Evolutionary conservation across 2,888 invertebrate species (phyloP).

Genomic region (Clunio marinus): DNA sequence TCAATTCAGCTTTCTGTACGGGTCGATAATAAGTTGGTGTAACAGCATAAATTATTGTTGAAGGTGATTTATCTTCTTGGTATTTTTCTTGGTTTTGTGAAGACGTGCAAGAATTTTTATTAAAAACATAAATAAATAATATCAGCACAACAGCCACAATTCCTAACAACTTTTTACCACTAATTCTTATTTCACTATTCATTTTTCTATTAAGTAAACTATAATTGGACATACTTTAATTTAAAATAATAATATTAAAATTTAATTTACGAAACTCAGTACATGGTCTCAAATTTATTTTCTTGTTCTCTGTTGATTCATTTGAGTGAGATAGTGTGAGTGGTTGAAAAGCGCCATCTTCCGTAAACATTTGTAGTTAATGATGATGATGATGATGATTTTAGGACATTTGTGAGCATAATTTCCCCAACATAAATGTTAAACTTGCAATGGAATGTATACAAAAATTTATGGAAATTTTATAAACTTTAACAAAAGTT

Average conservation of each 20-base stretch:
- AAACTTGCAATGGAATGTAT: too few relatives aligned
- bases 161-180: conserved; percentile 24
- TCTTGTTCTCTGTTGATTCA: too few relatives aligned
- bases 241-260: neutral
- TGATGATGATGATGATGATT: too few relatives aligned
- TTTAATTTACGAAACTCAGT: too few relatives aligned
- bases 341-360: too few relatives aligned
- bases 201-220: conserved; percentile 20
- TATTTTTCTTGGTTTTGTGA: conserved; percentile 43
- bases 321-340: too few relatives aligned
- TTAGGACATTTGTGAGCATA: too few relatives aligned
- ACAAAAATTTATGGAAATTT: too few relatives aligned
- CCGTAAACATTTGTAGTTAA: too few relatives aligned
- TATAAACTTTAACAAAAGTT: too few relatives aligned
- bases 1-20: conserved; percentile 91
- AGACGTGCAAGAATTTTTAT: conserved; percentile 12
- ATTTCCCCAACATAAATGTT: too few relatives aligned
- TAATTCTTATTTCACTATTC: conserved; percentile 38
- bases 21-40: conserved; percentile 87
- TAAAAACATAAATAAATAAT: conserved; percentile 29
- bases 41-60: conserved; percentile 79
- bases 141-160: conserved; percentile 6
- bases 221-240: conserved; percentile 29
- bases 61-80: conserved; percentile 46
- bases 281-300: too few relatives aligned